These are phyloP conservation scores for Tinamus major DNA, from an alignment of 2,797 vertebrate genomes.

Conservation along the genomic window DNA sequence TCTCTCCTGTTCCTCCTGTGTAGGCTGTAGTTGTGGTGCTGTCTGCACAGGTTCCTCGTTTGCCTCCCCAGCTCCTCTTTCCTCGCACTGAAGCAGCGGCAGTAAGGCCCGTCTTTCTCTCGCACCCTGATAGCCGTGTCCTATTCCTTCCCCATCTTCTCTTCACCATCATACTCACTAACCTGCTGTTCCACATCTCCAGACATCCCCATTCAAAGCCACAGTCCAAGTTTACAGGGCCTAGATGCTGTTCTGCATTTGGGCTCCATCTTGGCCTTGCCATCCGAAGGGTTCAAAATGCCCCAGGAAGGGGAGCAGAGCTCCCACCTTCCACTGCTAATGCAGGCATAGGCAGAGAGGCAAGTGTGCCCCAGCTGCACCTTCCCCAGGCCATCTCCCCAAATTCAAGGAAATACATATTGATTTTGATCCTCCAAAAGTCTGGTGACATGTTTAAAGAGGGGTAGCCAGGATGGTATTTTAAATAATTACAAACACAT, in stretches of 20 bases:
- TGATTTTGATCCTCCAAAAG: neutral
- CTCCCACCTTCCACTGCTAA: neutral
- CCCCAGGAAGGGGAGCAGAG: neutral
- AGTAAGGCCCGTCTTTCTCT: neutral
- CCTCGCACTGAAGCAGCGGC: neutral
- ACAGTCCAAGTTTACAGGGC: fast-evolving
- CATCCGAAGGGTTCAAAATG: neutral
- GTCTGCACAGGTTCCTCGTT: neutral
- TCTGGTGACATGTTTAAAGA: neutral
- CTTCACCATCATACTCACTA: neutral
- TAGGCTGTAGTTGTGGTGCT: neutral
- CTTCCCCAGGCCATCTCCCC: neutral
- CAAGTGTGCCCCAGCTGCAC: neutral
- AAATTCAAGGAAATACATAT: neutral
- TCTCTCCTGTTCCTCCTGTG: neutral
- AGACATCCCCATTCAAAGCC: neutral
- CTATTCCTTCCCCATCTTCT: neutral
- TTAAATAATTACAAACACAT: neutral
- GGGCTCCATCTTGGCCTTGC: neutral
- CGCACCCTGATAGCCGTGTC: neutral
- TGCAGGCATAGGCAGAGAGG: neutral
- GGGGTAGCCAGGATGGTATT: neutral
- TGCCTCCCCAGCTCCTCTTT: neutral
- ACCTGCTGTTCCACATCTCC: neutral
- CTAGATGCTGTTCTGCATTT: neutral